phyloP scores from a whole-genome alignment of 2,113 vertebrate species.

The Saiga tatarica region DNA sequence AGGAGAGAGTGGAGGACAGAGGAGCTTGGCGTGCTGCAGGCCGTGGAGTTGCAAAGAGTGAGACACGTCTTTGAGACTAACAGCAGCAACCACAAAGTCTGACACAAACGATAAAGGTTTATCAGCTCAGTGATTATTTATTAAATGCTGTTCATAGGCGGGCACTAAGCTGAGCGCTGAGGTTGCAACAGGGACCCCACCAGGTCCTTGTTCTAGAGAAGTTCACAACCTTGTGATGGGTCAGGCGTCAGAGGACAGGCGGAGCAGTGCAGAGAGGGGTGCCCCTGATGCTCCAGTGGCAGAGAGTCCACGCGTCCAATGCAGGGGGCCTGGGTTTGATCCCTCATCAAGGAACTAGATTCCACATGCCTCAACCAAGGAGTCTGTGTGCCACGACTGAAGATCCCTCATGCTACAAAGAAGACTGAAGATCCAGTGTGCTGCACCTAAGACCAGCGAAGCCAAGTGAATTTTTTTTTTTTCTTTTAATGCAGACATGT shows the following conservation, averaged over 20 bases:
- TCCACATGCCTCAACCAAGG: background rate
- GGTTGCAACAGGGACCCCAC: background rate
- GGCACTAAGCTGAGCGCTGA: background rate
- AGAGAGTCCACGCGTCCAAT: background rate
- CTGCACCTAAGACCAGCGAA: background rate
- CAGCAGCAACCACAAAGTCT: background rate
- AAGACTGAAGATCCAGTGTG: background rate
- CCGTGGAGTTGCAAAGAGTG: background rate
- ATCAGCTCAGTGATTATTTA: background rate
- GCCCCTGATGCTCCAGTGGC: background rate
- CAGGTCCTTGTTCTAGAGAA: background rate
- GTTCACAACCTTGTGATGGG: background rate
- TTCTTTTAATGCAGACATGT: background rate
- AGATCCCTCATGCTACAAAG: background rate
- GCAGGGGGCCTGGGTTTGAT: background rate
- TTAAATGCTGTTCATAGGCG: background rate
- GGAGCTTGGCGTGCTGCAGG: background rate
- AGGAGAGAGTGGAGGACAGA: background rate
- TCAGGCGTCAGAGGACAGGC: background rate
- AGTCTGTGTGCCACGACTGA: background rate
- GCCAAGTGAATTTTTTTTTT: background rate
- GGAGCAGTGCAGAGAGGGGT: background rate
- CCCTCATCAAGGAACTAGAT: background rate
- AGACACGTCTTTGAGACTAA: background rate
- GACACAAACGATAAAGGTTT: background rate